phyloP scores from a whole-genome alignment of 30 jellyfish, hydroid and myxozoan genomes.

The Rhopilema esculentum region DNA sequence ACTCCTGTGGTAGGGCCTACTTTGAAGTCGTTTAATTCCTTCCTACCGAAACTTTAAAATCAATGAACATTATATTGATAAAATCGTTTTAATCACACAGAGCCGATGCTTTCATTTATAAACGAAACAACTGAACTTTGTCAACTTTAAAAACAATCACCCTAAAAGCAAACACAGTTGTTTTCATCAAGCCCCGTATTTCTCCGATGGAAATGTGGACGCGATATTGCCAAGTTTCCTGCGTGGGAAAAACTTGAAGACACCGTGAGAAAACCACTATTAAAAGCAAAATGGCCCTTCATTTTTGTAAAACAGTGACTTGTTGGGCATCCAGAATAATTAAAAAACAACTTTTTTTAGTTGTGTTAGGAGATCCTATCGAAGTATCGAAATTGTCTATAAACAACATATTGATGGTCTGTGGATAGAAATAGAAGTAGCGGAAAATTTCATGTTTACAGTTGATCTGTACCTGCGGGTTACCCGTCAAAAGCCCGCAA shows the following conservation, averaged over 20 bases:
- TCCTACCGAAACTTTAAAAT: not conserved
- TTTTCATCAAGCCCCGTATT: slow-evolving; percentile 41
- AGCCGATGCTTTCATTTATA: no score
- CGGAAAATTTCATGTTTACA: slow-evolving; percentile 38
- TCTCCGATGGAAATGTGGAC: slow-evolving; percentile 26
- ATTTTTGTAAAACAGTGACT: not conserved
- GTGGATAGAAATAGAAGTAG: not conserved
- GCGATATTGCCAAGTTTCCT: slow-evolving; percentile 65
- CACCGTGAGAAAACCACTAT: slow-evolving; percentile 80
- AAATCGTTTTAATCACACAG: not conserved
- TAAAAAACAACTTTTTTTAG: not conserved
- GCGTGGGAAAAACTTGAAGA: slow-evolving; percentile 77
- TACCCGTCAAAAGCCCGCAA: slow-evolving; percentile 38
- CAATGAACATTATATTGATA: not conserved
- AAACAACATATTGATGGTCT: not conserved
- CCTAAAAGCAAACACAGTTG: not conserved
- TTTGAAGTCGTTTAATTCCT: slow-evolving; percentile 8
- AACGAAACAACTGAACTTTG: not conserved
- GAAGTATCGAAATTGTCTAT: not conserved
- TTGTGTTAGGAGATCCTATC: not conserved
- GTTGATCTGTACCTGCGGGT: slow-evolving; percentile 40
- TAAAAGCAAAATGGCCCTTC: slow-evolving; percentile 23
- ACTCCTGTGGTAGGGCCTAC: slow-evolving; percentile 51
- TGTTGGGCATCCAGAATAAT: not conserved
- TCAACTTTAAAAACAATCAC: not conserved